These are phyloP conservation scores for Sebastes wilsoni DNA, from an alignment of 2,797 vertebrate species.

Conservation along the genomic window DNA sequence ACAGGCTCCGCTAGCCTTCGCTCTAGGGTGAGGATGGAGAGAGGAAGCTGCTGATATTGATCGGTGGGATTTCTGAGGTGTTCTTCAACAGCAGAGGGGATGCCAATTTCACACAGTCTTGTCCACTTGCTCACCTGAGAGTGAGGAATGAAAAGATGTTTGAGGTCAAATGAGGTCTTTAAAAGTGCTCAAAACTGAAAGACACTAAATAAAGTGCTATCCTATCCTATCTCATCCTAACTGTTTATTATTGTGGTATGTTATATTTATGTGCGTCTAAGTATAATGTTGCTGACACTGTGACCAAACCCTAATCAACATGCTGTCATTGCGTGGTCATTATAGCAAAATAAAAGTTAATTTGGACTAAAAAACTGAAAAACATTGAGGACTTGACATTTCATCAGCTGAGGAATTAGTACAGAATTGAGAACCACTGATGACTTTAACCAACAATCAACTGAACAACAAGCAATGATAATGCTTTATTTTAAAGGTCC, in stretches of 20 bases:
- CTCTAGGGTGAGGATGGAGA: slow-evolving; percentile 88
- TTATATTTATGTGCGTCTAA: not conserved
- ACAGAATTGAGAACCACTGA: not conserved
- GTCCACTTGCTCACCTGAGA: slow-evolving; percentile 97
- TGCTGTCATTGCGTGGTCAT: not conserved
- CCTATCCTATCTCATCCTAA: not conserved
- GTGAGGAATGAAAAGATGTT: not conserved
- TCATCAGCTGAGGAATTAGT: not conserved
- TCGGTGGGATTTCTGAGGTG: slow-evolving; percentile 80
- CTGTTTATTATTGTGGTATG: not conserved
- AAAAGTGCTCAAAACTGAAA: not conserved
- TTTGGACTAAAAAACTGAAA: not conserved
- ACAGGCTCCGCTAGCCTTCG: slow-evolving; percentile 91
- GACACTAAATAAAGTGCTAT: not conserved
- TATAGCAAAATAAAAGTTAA: not conserved
- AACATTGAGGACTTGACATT: not conserved
- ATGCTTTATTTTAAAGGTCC: not conserved
- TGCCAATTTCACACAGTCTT: slow-evolving; percentile 93
- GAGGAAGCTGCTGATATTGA: slow-evolving; percentile 74
- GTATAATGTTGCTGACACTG: not conserved
- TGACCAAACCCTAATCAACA: not conserved
- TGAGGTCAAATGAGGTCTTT: not conserved
- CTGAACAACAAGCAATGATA: not conserved
- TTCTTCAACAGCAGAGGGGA: slow-evolving; percentile 90
- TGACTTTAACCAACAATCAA: not conserved